A percentile compares a stretch with the other conserved stretches of the same genome.
These are phyloP conservation scores for Cinclus mexicanus DNA, from an alignment of 2,113 vertebrate genomes.

Conservation along the genomic window DNA sequence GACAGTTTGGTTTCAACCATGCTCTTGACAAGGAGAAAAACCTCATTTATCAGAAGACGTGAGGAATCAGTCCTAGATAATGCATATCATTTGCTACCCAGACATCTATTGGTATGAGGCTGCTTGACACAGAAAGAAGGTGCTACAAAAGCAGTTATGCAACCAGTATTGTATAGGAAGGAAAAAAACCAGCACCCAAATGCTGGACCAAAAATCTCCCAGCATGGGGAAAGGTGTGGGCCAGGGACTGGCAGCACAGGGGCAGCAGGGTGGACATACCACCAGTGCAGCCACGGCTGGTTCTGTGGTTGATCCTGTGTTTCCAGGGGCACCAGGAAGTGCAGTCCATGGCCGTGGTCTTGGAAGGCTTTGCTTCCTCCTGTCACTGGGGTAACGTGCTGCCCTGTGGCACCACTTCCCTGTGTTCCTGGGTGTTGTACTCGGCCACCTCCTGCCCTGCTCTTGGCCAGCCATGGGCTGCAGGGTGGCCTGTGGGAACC, in stretches of 20 bases:
- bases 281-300: fast-evolving
- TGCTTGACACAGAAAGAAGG: neutral
- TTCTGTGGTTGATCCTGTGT: fast-evolving
- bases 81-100: fast-evolving
- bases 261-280: neutral
- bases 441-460: too few species aligned
- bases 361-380: neutral
- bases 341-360: fast-evolving
- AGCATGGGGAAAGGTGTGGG: neutral
- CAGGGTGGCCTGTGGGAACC: fast-evolving
- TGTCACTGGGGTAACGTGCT: fast-evolving
- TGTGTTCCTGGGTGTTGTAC: fast-evolving
- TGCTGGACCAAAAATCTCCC: neutral
- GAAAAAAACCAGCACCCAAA: neutral
- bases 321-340: neutral
- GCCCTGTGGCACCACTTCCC: neutral
- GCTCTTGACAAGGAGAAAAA: neutral
- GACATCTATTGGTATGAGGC: fast-evolving
- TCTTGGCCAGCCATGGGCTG: fast-evolving
- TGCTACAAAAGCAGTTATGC: fast-evolving
- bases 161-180: neutral
- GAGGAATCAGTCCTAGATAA: neutral
- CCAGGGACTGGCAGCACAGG: neutral
- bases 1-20: fast-evolving
- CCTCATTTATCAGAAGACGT: neutral